Percentiles rank a stretch among this genome's conserved stretches.
Conservation (phyloP, 2,113 vertebrate genomes). For the Myiagra hebetior region DNA sequence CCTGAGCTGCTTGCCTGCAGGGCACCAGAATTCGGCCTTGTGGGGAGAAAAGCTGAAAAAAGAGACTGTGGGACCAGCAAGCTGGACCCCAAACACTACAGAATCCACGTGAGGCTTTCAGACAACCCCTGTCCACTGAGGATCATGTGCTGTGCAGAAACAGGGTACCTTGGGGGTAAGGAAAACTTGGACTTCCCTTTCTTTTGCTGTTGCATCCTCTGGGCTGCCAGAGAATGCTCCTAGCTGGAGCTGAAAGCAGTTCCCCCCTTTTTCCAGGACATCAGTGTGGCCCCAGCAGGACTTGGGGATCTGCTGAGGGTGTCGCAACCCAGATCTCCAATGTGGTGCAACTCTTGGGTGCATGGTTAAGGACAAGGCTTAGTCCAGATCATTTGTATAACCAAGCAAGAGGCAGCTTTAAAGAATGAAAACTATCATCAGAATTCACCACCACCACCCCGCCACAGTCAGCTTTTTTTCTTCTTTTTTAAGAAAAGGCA, state of each 20-base stretch:
- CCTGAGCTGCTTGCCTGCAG: background rate
- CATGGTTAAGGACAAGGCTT: background rate
- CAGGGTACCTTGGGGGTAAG: background rate
- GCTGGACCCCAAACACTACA: background rate
- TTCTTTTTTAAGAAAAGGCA: background rate
- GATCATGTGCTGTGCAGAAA: background rate
- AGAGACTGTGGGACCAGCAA: background rate
- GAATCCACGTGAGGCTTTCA: background rate
- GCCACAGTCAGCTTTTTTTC: background rate
- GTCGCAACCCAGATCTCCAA: background rate
- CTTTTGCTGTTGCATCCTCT: fast-evolving
- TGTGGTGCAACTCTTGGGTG: fast-evolving
- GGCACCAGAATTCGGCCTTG: background rate
- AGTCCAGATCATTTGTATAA: background rate
- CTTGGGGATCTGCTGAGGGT: background rate
- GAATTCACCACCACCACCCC: background rate
- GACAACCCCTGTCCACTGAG: fast-evolving
- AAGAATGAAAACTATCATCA: background rate
- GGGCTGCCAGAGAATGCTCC: background rate
- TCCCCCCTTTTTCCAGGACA: background rate
- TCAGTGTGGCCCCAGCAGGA: background rate
- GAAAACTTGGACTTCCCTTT: background rate
- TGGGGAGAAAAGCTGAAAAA: background rate
- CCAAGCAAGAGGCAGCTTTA: background rate
- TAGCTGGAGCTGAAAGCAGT: background rate